Conservation (phyloP, 2,888 invertebrate genomes). For the Dasysyrphus albostriatus region DNA sequence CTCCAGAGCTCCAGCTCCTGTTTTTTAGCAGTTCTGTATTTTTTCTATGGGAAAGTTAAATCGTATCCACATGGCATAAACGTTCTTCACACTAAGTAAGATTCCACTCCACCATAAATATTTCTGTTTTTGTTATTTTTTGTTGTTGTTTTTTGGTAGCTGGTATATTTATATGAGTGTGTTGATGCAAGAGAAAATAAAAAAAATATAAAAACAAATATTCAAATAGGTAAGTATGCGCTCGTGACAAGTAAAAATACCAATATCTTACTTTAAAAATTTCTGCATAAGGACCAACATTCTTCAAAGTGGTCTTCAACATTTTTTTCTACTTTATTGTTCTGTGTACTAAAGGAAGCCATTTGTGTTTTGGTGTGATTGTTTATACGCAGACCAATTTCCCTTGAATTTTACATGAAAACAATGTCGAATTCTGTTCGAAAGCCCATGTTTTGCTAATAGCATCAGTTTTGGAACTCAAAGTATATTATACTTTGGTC, state of each 20-base stretch:
- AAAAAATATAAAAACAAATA: conserved; percentile 34
- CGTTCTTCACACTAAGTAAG: conserved; percentile 45
- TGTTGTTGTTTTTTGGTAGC: not conserved
- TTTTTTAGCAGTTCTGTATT: conserved; percentile 18
- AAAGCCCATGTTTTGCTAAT: not conserved
- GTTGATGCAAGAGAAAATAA: conserved; percentile 8
- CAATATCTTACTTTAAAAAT: conserved; percentile 46
- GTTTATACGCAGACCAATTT: not conserved
- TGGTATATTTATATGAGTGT: conserved; percentile 8
- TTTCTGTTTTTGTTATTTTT: conserved; percentile 26
- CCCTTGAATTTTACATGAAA: not conserved
- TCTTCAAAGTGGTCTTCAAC: conserved; percentile 25
- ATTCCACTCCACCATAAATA: conserved; percentile 27
- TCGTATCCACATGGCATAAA: conserved; percentile 44
- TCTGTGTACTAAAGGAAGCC: not conserved
- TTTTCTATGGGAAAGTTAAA: conserved; percentile 56
- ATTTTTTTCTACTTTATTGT: not conserved
- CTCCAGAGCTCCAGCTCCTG: not conserved
- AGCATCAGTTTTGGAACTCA: not conserved
- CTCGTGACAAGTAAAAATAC: conserved; percentile 65
- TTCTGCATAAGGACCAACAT: conserved; percentile 15
- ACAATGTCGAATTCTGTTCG: not conserved
- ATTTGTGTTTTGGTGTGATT: not conserved
- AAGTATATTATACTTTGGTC: not conserved
- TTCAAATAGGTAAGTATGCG: conserved; percentile 52